Base-by-base conservation (phyloP, 2,797 vertebrate genomes). In the Buceros bicornis region DNA sequence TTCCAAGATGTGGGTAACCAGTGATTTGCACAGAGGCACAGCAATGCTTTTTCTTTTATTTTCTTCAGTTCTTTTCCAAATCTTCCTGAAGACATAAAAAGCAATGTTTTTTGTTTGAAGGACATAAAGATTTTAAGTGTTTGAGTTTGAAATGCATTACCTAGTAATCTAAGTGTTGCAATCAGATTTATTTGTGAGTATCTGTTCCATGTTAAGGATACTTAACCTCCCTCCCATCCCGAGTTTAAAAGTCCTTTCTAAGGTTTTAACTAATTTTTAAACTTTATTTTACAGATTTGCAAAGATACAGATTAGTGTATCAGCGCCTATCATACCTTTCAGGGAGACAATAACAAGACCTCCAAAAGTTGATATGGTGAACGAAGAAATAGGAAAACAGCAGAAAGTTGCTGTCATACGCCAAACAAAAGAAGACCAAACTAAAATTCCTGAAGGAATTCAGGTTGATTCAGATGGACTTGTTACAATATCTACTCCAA, bases 321-420 rank as follows among this genome's bases (percentile, higher is more conserved):
- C 99, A 2, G 97, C 99, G 64, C 99, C 99, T 78, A 99, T 99
- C 84, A 99, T 99, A 90, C 99, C 99, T 2, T 99, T 99, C 97
- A 98, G 99, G 83, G 99, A 99, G 96, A 99, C 99, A 0, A 99
- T 99, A 95, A 98, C 99, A 8, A 99, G 99, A 31, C 99, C 99
- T 48, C 99, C 99, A 2, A 99, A 99, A 97, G 98, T 99, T 5
- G 99, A 99, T 95, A 99, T 99, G 99, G 99, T 99, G 83, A 99
- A 99, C 20, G 99, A 99, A 97, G 99, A 99, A 9, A 98, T 99
- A 72, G 99, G 99, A 53, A 98, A 89, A 84, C 99, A 99, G 89
- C 99, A 99, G 47, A 99, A 99, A 96, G 97, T 99, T 8, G 99
- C 99, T 1, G 98, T 99, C 77, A 99, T 99, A 92, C 99, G 99